A percentile compares a stretch with the other conserved stretches of the same genome.
Evolutionary conservation across 2,888 invertebrate genomes (phyloP).

Genomic region (Andricus curvator): DNA sequence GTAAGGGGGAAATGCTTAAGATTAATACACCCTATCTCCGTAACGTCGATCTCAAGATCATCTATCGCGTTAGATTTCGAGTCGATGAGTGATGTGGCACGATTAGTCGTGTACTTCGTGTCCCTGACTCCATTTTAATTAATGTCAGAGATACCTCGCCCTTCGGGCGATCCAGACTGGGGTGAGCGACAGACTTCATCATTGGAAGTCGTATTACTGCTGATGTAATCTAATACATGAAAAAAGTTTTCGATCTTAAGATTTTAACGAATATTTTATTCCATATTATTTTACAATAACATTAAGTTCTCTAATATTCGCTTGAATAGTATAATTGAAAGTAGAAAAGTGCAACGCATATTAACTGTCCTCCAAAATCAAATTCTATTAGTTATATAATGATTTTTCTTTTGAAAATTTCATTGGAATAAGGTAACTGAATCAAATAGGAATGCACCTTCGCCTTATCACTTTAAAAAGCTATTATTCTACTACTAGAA

Average conservation of each 20-base stretch:
- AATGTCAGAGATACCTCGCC: slow-evolving; percentile 47
- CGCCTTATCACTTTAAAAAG: too few species aligned
- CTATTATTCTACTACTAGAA: too few species aligned
- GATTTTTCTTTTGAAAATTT: too few species aligned
- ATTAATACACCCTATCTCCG: slow-evolving; percentile 7
- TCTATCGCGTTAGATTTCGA: slow-evolving; percentile 25
- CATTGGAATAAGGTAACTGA: too few species aligned
- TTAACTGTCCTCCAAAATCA: too few species aligned
- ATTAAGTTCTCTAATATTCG: too few species aligned
- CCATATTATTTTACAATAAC: not conserved
- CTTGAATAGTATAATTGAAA: too few species aligned
- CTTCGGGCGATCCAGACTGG: not conserved
- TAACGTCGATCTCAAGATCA: slow-evolving; percentile 4
- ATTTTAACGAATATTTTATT: not conserved
- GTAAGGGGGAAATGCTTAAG: not conserved
- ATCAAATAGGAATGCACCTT: too few species aligned
- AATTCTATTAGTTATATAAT: too few species aligned
- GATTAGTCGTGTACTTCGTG: slow-evolving; percentile 48
- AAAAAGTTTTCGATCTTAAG: not conserved
- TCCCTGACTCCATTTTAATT: slow-evolving; percentile 56
- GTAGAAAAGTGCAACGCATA: too few species aligned
- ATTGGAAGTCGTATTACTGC: not conserved
- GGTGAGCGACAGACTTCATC: slow-evolving; percentile 2
- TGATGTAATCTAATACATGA: not conserved
- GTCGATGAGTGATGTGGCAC: slow-evolving; percentile 20